Percentiles rank a stretch among this genome's conserved stretches.
These are phyloP conservation scores for Hydropotes inermis DNA, from an alignment of 2,113 vertebrate genomes.

Conservation along the genomic window DNA sequence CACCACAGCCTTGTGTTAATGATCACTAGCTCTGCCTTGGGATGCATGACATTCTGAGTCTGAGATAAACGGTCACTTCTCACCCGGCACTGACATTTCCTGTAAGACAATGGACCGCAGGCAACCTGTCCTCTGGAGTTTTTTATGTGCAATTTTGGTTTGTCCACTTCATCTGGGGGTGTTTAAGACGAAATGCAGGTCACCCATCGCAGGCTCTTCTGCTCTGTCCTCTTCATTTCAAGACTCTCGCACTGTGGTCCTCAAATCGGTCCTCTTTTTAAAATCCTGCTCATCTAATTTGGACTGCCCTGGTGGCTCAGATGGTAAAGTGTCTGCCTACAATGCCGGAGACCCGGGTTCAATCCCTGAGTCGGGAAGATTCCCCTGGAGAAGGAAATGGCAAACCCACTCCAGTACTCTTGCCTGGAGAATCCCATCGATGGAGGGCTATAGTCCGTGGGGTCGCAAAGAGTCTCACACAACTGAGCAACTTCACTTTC, in stretches of 20 bases:
- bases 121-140: neutral
- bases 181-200: rapidly evolving
- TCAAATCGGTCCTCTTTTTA: neutral
- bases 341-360: neutral
- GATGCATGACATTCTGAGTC: neutral
- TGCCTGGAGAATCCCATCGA: neutral
- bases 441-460: neutral
- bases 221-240: no score
- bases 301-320: neutral
- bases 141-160: rapidly evolving
- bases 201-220: rapidly evolving
- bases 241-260: no score
- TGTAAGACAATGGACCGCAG: rapidly evolving
- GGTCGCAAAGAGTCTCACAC: neutral
- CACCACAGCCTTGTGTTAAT: neutral
- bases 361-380: neutral
- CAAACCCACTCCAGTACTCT: neutral
- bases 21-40: neutral
- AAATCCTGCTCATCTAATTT: neutral
- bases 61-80: no score
- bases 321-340: neutral
- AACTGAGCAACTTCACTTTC: neutral
- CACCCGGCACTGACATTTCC: neutral
- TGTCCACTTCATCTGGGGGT: neutral
- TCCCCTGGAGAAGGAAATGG: neutral